phyloP scores from a whole-genome alignment of 2,113 vertebrate species.

The Piaya cayana region DNA sequence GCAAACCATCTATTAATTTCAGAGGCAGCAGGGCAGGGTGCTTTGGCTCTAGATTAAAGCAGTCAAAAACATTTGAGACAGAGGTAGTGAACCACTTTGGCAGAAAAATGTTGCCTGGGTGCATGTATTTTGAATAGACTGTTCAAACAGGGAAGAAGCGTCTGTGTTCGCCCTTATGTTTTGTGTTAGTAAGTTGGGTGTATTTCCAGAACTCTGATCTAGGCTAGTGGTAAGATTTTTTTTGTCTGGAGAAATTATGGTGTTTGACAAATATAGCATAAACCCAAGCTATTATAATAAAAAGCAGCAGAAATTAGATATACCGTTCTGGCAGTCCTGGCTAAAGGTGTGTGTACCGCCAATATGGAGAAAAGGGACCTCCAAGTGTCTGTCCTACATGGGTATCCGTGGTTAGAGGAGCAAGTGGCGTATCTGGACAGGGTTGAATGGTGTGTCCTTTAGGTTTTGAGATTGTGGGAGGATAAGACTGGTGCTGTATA shows the following conservation, averaged over 20 bases:
- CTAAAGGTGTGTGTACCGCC: not conserved
- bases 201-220: not conserved
- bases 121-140: not conserved
- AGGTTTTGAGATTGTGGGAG: not conserved
- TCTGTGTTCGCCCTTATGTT: not conserved
- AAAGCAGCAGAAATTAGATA: not conserved
- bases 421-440: not conserved
- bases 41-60: not conserved
- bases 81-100: not conserved
- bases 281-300: not conserved
- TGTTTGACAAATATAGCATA: not conserved
- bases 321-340: not conserved
- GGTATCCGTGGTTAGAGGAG: not conserved
- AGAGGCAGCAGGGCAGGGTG: not conserved
- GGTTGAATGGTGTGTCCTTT: not conserved
- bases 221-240: not conserved
- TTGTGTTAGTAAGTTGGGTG: not conserved
- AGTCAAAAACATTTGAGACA: not conserved
- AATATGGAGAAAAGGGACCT: not conserved
- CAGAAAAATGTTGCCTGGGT: not conserved
- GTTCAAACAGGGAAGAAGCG: not conserved
- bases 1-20: conserved; percentile 11
- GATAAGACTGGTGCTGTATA: not conserved
- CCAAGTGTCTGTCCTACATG: not conserved
- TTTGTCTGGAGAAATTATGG: not conserved